Percentiles rank a stretch among this genome's conserved stretches.
phyloP scores from a whole-genome alignment of 2,888 invertebrate genomes.

The Drosophila borealis region DNA sequence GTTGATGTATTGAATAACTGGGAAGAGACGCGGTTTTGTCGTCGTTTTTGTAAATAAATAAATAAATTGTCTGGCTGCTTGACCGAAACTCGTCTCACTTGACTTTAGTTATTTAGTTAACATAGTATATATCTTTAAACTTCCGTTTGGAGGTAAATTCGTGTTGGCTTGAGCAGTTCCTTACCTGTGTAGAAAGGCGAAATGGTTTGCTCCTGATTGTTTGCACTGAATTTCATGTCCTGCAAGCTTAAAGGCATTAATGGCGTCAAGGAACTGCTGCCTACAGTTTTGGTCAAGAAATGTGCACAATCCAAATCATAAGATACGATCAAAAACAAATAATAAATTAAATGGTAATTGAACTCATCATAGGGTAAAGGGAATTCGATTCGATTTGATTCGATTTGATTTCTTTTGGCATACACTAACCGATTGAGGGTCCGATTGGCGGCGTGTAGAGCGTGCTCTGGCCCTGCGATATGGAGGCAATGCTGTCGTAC shows the following conservation, averaged over 20 bases:
- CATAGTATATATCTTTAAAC: too few relatives aligned
- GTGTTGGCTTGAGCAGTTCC: slow-evolving; percentile 21
- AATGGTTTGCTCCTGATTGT: slow-evolving; percentile 88
- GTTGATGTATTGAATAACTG: too few relatives aligned
- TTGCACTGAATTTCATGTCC: slow-evolving; percentile 89
- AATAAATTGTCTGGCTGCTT: too few relatives aligned
- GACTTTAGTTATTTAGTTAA: too few relatives aligned
- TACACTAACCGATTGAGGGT: slow-evolving; percentile 88
- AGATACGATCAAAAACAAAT: slow-evolving; percentile 18
- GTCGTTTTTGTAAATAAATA: too few relatives aligned
- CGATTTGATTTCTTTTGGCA: too few relatives aligned
- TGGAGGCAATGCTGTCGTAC: slow-evolving; percentile 90
- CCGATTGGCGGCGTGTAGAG: slow-evolving; percentile 93
- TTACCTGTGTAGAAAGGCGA: slow-evolving; percentile 91
- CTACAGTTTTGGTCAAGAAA: slow-evolving; percentile 60
- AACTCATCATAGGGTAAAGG: too few relatives aligned
- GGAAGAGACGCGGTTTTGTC: too few relatives aligned
- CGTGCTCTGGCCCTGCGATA: slow-evolving; percentile 90
- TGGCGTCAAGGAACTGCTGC: slow-evolving; percentile 89
- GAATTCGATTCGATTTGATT: neutral
- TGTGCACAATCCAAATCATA: slow-evolving; percentile 15
- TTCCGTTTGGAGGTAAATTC: too few relatives aligned
- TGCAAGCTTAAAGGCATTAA: slow-evolving; percentile 91
- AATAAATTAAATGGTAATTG: too few relatives aligned
- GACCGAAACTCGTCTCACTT: too few relatives aligned